Evolutionary conservation across 2,797 vertebrate genomes (phyloP), one percentile per base, ranked within the genome.

Genomic region (Ceryle rudis): DNA sequence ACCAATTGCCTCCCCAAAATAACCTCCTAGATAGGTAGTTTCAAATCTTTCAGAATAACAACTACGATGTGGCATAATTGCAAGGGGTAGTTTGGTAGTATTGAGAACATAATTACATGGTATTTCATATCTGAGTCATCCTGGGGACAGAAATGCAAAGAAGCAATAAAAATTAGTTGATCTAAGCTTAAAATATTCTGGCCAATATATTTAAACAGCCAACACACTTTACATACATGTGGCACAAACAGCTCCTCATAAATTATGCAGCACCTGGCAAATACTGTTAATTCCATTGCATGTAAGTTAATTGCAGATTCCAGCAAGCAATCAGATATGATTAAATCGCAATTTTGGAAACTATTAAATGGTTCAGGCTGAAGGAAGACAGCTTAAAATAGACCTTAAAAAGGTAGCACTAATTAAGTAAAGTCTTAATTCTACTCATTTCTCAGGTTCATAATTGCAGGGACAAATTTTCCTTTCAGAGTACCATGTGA

Each of bases 251-350:
- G 35, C 17, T 92, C 46, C 55, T 25, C 37, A 62, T 83, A 86
- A 93, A 86, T 86, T 57, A 96, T 33, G 44, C 89, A 78, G 52
- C 81, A 91, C 86, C 91, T 92, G 81, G 81, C 23, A 92, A 92
- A 94, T 33, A 72, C 31, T 41, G 49, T 39, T 87, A 92, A 91
- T 90, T 95, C 72, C 37, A n/a, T 79, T 91, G 51, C 52, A 81
- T 39, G 25, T 46, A 91, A 86, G 55, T 54, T 92, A 93, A 97
- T 93, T 96, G 94, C 61, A 90, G 54, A 81, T 89, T 94, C 44
- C 77, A 94, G 70, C 79, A 92, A 89, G 95, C 74, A 95, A 95
- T 94, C 86, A 94, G 87, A 69, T 93, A 83, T 83, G 90, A 95
- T 92, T 90, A 94, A 73, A 54, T 55, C 89, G 84, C 71, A 65